phyloP scores from a whole-genome alignment of 2,888 invertebrate genomes.

The Cryptophagus acutangulus region DNA sequence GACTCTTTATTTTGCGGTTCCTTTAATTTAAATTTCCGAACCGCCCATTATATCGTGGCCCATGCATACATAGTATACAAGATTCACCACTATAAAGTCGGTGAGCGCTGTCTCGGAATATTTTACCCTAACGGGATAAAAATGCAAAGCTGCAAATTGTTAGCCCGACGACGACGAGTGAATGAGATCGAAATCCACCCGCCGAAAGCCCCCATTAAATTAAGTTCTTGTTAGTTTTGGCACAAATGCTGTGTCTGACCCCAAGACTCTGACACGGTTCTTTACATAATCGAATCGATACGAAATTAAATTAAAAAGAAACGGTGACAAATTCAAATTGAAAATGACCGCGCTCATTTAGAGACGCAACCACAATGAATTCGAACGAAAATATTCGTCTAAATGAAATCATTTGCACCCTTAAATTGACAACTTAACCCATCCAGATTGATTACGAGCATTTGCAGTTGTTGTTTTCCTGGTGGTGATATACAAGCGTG shows the following conservation, averaged over 20 bases:
- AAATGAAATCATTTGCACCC: too few species aligned
- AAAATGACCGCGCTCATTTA: too few species aligned
- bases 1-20: constrained; percentile 36
- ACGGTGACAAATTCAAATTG: too few species aligned
- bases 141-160: constrained; percentile 36
- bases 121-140: constrained; percentile 35
- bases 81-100: too few species aligned
- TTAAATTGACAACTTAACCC: constrained; percentile 3
- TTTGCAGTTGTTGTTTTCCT: neutral
- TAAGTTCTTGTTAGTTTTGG: constrained; percentile 7
- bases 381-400: too few species aligned
- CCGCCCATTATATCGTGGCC: constrained; percentile 18
- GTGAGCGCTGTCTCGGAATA: constrained; percentile 20
- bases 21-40: constrained; percentile 35
- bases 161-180: constrained; percentile 3
- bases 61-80: neutral
- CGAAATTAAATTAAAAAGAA: too few species aligned
- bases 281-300: too few species aligned
- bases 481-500: neutral
- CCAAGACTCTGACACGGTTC: constrained; percentile 3
- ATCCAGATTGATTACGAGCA: neutral
- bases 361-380: too few species aligned
- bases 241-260: constrained; percentile 1
- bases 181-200: constrained; percentile 4
- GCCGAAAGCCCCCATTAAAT: constrained; percentile 5